Evolutionary conservation across 2,888 invertebrate species (phyloP), one percentile per base, ranked within the genome.

Genomic region (Drosophila atripex): DNA sequence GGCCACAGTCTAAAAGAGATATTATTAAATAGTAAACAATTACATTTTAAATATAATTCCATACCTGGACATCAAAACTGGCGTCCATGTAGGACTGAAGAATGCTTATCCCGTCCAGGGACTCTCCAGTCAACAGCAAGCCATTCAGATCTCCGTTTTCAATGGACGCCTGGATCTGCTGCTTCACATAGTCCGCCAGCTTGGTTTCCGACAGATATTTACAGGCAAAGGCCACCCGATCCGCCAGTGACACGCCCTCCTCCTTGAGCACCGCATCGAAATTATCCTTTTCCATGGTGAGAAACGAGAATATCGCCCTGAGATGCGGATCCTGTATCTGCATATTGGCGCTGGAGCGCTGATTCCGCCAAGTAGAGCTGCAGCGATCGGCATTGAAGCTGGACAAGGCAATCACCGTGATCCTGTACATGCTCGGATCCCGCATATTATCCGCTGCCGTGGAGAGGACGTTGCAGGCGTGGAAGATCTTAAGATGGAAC

Each of bases 141-240:
- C 97, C 98, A 86, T 97, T 94, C 18, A 98, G 93, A 91, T 96
- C 95, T 3, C 98, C 98, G 68, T 94, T 94, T 66, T 94, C 94
- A 25, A 94, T 94, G 75, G 97, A 93, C 78, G 94, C 93, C 74
- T 93, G 93, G 46, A 94, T 94, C 56, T 96, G 93, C 75, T 93
- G 93, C 72, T 94, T 94, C 52, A 98, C 93, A 92, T 95, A 98
- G 45, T 96, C 96, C 63, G 94, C 92, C 72, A 98, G 93, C 91
- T 95, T 94, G 16, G 92, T 92, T 92, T 98, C 98, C 1, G 96
- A 94, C 25, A 98, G 93, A 92, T 95, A 98, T 88, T 95, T 94
- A 88, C 97, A 95, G 18, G 97, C 97, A 92, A 98, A 97, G n/a
- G 97, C 97, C 54, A 98, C 95, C 83, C 97, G 93, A 92, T 98